phyloP scores from a whole-genome alignment of 2,888 invertebrate genomes.

The Anodontia alba region DNA sequence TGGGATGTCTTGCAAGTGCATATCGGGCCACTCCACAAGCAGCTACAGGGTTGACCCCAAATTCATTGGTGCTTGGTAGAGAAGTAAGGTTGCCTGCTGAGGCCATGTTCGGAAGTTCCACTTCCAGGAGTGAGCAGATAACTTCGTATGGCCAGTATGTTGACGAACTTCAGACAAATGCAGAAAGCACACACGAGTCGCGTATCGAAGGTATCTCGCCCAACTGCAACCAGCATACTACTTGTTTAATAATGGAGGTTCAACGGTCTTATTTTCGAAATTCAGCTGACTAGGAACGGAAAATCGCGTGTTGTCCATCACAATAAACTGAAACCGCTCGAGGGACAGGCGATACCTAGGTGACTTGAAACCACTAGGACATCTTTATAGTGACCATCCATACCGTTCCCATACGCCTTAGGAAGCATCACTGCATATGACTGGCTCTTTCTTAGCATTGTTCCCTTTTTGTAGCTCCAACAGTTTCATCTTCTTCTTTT shows the following conservation, averaged over 20 bases:
- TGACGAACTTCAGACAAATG: no score
- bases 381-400: not conserved
- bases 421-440: not conserved
- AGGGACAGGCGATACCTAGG: no score
- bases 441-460: not conserved
- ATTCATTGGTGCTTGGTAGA: not conserved
- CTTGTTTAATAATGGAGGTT: not conserved
- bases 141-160: no score
- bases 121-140: no score
- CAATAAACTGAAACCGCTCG: slow-evolving; percentile 6
- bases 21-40: not conserved
- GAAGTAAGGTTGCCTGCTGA: not conserved
- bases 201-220: not conserved
- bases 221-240: not conserved
- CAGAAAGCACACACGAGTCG: not conserved
- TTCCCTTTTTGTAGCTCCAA: not conserved
- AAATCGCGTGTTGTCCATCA: slow-evolving; percentile 15
- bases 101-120: not conserved
- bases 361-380: not conserved
- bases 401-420: not conserved
- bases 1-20: not conserved
- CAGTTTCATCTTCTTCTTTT: not conserved
- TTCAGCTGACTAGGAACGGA: slow-evolving; percentile 12
- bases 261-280: slow-evolving; percentile 21
- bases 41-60: not conserved